A percentile compares a stretch with the other conserved stretches of the same genome.
Evolutionary conservation across 1,140 invertebrate species (phyloP).

Genomic region (Phocides pigmalion): DNA sequence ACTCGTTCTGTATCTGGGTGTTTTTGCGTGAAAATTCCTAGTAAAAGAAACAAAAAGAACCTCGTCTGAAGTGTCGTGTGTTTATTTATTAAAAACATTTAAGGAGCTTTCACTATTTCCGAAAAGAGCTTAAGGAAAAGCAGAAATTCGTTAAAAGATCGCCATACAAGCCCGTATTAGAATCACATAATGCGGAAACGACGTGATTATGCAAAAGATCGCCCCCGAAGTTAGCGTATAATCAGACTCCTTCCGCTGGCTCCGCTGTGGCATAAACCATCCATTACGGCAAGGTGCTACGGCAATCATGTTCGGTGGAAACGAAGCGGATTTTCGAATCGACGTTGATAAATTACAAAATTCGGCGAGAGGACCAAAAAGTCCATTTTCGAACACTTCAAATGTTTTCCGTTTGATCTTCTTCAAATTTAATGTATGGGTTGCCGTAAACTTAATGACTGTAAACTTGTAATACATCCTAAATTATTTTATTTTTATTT

Average conservation of each 20-base stretch:
- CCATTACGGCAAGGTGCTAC: slow-evolving; percentile 23
- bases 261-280: slow-evolving; percentile 32
- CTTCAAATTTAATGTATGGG: neutral
- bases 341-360: slow-evolving; percentile 30
- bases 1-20: too few species aligned
- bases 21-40: too few species aligned
- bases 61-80: too few species aligned
- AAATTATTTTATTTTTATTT: too few species aligned
- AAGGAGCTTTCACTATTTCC: too few species aligned
- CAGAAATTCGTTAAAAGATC: neutral
- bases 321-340: slow-evolving; percentile 27
- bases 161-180: slow-evolving; percentile 5
- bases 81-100: too few species aligned
- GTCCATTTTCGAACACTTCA: neutral
- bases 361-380: slow-evolving; percentile 11
- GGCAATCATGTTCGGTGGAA: slow-evolving; percentile 27
- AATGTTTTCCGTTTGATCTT: neutral
- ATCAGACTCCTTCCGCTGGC: slow-evolving; percentile 31
- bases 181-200: slow-evolving; percentile 25
- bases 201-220: slow-evolving; percentile 32
- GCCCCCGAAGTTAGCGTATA: slow-evolving; percentile 28
- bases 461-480: too few species aligned
- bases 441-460: too few species aligned
- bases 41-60: too few species aligned
- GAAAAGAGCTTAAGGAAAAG: too few species aligned